These are phyloP conservation scores for Trachymyrmex septentrionalis DNA, from an alignment of 1,140 invertebrate species.

Conservation along the genomic window DNA sequence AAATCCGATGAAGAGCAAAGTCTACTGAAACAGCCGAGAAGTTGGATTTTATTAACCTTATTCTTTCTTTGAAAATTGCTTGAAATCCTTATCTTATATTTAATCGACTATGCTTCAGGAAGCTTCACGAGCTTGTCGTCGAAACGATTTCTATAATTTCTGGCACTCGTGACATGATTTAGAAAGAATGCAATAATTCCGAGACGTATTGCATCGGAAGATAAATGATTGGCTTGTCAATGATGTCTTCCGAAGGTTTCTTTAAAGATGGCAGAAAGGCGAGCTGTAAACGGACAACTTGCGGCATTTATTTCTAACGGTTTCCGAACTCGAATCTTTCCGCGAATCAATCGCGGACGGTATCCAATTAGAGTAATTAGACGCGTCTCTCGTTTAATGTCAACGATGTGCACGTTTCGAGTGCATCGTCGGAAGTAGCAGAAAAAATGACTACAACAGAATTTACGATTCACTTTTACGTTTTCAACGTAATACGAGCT, in stretches of 20 bases:
- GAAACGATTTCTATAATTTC: not conserved
- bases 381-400: slow-evolving; percentile 7
- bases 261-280: slow-evolving; percentile 19
- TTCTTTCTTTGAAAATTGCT: not conserved
- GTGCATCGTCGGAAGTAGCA: slow-evolving; percentile 2
- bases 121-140: too few relatives aligned
- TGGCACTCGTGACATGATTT: not conserved
- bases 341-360: not conserved
- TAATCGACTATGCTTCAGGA: not conserved
- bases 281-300: not conserved
- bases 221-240: not conserved
- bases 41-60: not conserved
- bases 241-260: not conserved
- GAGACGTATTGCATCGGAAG: not conserved
- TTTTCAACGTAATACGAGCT: slow-evolving; percentile 15
- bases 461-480: slow-evolving; percentile 10
- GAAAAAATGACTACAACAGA: not conserved
- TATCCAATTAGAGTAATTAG: slow-evolving; percentile 55
- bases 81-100: not conserved
- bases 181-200: not conserved
- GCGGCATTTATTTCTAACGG: slow-evolving; percentile 21
- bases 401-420: slow-evolving; percentile 21
- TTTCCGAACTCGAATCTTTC: slow-evolving; percentile 12
- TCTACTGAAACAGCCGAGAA: not conserved
- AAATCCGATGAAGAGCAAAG: not conserved